A percentile compares a stretch with the other conserved stretches of the same genome.
phyloP scores from a whole-genome alignment of 92 coral and sea anemone species.

The Porites evermanni region DNA sequence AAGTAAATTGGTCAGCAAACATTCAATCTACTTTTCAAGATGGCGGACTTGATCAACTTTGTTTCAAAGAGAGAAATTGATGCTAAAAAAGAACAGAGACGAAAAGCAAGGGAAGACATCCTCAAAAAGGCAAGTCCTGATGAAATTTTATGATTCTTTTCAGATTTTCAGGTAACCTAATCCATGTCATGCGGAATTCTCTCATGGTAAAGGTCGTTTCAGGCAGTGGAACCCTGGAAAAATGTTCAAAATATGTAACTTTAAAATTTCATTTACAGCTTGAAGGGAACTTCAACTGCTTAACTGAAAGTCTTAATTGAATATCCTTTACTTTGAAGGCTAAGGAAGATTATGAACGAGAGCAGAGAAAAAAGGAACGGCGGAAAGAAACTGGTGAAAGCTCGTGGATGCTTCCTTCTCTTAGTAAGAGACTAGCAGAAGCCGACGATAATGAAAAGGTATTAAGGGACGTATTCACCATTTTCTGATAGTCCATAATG shows the following conservation, averaged over 20 bases:
- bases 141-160: not conserved
- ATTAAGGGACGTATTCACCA: too few relatives aligned
- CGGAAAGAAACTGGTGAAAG: conserved; percentile 88
- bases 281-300: too few relatives aligned
- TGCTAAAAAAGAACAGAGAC: conserved; percentile 80
- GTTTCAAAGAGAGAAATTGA: conserved; percentile 90
- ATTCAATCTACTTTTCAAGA: conserved; percentile 59
- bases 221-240: not conserved
- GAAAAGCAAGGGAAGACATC: conserved; percentile 80
- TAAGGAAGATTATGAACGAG: conserved; percentile 86
- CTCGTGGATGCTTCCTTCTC: conserved; percentile 95
- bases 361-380: conserved; percentile 74
- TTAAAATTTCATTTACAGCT: too few relatives aligned
- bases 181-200: not conserved
- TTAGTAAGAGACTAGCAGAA: conserved; percentile 72
- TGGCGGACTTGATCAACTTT: conserved; percentile 98
- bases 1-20: too few relatives aligned
- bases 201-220: too few relatives aligned
- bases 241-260: not conserved
- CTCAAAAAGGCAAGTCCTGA: conserved; percentile 65
- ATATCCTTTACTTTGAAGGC: conserved; percentile 55
- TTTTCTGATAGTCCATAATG: too few relatives aligned
- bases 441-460: conserved; percentile 50
- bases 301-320: not conserved
- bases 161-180: not conserved